Evolutionary conservation across 2,888 invertebrate species (phyloP).

Genomic region (Choreutis nemorana): DNA sequence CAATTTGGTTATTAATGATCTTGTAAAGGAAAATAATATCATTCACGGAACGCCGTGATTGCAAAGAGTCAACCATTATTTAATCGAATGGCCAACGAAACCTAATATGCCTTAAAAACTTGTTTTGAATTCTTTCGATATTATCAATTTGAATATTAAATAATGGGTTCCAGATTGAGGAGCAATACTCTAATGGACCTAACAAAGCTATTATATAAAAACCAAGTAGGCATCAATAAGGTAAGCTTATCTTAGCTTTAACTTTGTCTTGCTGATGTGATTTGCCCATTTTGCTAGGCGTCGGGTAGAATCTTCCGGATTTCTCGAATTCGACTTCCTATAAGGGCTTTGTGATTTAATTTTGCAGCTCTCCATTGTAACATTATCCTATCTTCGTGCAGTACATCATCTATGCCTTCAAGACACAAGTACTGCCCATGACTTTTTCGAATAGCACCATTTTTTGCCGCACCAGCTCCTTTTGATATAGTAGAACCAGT

Average conservation of each 20-base stretch:
- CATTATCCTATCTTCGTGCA: conserved; percentile 69
- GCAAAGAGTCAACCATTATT: too few relatives aligned
- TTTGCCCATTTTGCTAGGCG: conserved; percentile 82
- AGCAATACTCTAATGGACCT: too few relatives aligned
- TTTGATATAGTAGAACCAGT: conserved; percentile 21
- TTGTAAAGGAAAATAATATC: too few relatives aligned
- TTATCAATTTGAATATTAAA: too few relatives aligned
- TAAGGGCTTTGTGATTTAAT: conserved; percentile 47
- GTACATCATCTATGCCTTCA: conserved; percentile 83
- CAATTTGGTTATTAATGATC: too few relatives aligned
- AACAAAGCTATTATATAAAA: too few relatives aligned
- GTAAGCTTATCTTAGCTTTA: conserved; percentile 80
- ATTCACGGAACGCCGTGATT: too few relatives aligned
- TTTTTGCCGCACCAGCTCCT: conserved; percentile 78
- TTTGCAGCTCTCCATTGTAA: conserved; percentile 67
- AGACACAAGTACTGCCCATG: conserved; percentile 77
- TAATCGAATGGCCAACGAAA: too few relatives aligned
- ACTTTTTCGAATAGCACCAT: conserved; percentile 71
- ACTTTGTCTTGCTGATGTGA: conserved; percentile 59
- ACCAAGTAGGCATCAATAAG: conserved; percentile 89
- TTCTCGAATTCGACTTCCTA: conserved; percentile 34
- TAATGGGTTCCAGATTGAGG: too few relatives aligned
- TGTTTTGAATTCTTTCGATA: too few relatives aligned
- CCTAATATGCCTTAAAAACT: too few relatives aligned
- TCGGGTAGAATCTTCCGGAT: conserved; percentile 36